Evolutionary conservation across 1,140 invertebrate species (phyloP).

Genomic region (honey bee (Apis mellifera)): Amel_HAv3.1 CM009936.2:10412001-10412500

Average conservation of each 20-base stretch:
- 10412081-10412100: background rate
- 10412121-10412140: slow-evolving; percentile 37
- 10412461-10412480: too few species aligned
- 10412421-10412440: too few species aligned
- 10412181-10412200: slow-evolving; percentile 50
- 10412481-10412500: too few species aligned
- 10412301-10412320: slow-evolving; percentile 37
- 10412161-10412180: slow-evolving; percentile 30
- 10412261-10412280: background rate
- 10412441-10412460: too few species aligned
- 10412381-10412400: slow-evolving; percentile 20
- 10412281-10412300: background rate
- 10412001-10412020: background rate
- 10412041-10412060: too few species aligned
- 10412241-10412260: slow-evolving; percentile 22
- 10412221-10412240: slow-evolving; percentile 20
- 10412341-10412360: slow-evolving; percentile 19
- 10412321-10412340: slow-evolving; percentile 37
- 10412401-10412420: too few species aligned
- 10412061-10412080: background rate
- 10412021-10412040: background rate
- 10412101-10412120: slow-evolving; percentile 26
- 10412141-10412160: slow-evolving; percentile 36
- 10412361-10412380: background rate
- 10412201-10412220: slow-evolving; percentile 15